Evolutionary conservation across 2,888 invertebrate species (phyloP), one percentile per base, ranked within the genome.

Genomic region (Prosapia bicincta): DNA sequence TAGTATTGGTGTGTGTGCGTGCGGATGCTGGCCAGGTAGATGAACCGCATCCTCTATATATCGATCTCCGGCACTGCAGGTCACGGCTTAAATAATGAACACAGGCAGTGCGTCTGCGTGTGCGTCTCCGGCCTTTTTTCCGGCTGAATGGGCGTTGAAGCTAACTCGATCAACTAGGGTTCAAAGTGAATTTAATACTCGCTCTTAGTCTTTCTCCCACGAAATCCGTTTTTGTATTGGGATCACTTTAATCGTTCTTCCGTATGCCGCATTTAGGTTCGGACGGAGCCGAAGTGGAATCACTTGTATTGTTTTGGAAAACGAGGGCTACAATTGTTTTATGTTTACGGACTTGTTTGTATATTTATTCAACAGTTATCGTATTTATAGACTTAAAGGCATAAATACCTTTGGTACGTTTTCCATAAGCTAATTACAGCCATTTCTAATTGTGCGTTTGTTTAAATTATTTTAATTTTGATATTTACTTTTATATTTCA

Each of bases 131-230:
- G 54, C 20, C n/a, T 54, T 54, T 54, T 54, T 54, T 54, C 54
- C 54, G 54, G 54, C 54, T 54, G 54, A 54, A 54, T 54, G 54
- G 54, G 54, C 54, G 54, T 54, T 54, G 54, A 54, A 54, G 54
- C 54, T 54, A 54, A 54, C 54, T 54, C 54, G 54, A 54, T 54
- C 54, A 54, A 54, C 54, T 54, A 54, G 54, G 54, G 54, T 54
- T 54, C 54, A 54, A 54, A 54, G 54, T 54, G 54, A 54, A 54
- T 54, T 54, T 54, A 54, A 54, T 54, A 54, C 54, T 20, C 20
- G 20, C 54, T 54, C 54, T 54, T 54, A 10, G n/a, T 20, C 20
- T 54, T 54, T 9, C 54, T 20, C 54, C 20, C 20, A 1, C n/a
- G 2, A 54, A n/a, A 5, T 9, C 20, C 1, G n/a, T 54, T 54